Conservation (phyloP, 2,113 vertebrate species). For the Anarhynchus alexandrinus region DNA sequence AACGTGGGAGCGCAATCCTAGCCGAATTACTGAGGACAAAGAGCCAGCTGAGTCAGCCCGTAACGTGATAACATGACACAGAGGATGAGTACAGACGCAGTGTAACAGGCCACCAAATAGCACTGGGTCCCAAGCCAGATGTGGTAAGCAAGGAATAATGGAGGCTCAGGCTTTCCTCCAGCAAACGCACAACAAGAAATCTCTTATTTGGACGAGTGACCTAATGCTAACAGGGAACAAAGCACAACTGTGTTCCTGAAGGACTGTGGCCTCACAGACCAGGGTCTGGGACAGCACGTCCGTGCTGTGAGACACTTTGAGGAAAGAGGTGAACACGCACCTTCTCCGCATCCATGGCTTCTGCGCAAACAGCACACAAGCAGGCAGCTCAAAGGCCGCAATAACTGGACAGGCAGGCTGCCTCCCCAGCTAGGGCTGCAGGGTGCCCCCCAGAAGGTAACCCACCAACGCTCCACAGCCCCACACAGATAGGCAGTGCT, state of each 20-base stretch:
- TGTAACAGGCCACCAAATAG: neutral
- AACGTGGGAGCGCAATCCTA: fast-evolving
- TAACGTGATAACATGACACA: fast-evolving
- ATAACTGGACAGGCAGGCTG: neutral
- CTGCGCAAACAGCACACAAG: fast-evolving
- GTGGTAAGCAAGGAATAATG: neutral
- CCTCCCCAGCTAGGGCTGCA: neutral
- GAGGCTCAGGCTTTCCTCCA: neutral
- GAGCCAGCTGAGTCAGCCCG: neutral
- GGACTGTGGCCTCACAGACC: neutral
- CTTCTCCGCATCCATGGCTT: neutral
- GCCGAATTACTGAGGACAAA: neutral
- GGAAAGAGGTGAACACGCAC: neutral
- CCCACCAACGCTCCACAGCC: neutral
- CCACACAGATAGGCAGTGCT: neutral
- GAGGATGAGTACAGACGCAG: neutral
- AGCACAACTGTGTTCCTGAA: neutral
- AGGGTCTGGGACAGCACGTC: neutral
- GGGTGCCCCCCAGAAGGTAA: neutral
- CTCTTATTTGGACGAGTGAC: neutral
- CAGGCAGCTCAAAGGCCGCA: neutral
- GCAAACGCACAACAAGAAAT: neutral
- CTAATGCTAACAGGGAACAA: neutral
- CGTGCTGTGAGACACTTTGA: fast-evolving
- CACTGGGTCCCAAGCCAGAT: neutral